Base-by-base conservation (phyloP, 2,888 invertebrate species). In the Limnephilus rhombicus region DNA sequence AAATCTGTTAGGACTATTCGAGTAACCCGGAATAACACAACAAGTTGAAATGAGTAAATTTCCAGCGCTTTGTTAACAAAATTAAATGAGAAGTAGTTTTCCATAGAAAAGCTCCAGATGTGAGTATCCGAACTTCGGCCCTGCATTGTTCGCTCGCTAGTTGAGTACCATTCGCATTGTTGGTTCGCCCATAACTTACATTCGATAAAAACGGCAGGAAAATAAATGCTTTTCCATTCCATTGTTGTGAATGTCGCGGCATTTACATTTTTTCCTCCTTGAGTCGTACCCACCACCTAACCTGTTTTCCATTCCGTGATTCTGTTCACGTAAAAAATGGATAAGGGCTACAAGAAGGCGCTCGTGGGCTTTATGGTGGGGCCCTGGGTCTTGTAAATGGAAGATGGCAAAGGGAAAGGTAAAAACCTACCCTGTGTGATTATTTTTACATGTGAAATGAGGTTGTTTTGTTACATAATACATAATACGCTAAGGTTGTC, bases 251-350 rank as follows among this genome's bases (percentile, higher is more conserved):
- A 90, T 91, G 93, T 91, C 93, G 93, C 81, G 91, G 89, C 92
- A 93, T 93, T 93, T 93, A 91, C 92, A 93, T 93, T 92, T 92
- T 93, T 92, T 89, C 85, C 87, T 88, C 68, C 89, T 90, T 91
- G 85, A 68, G 80, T 41, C 41, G 53, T 80, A 87, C 88, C 86
- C 83, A 83, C 90, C 91, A 91, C 91, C 80, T 91, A 24, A 53
- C 24, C 68, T 68, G 24, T 68, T 68, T 68, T 24, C 24, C 68
- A 68, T 68, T 68, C 68, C 15, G 53, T 53, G 53, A 93, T 93
- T 93, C 93, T 45, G 49, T 88, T 53, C 93, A 92, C 93, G 93
- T 93, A 93, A 93, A 93, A 93, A 93, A 93, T 93, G 93, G 92
- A 91, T 93, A 90, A 91, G 91, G 91, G 82, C 85, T 92, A 34